phyloP scores from a whole-genome alignment of 1,140 invertebrate genomes.

The Acromyrmex heyeri region DNA sequence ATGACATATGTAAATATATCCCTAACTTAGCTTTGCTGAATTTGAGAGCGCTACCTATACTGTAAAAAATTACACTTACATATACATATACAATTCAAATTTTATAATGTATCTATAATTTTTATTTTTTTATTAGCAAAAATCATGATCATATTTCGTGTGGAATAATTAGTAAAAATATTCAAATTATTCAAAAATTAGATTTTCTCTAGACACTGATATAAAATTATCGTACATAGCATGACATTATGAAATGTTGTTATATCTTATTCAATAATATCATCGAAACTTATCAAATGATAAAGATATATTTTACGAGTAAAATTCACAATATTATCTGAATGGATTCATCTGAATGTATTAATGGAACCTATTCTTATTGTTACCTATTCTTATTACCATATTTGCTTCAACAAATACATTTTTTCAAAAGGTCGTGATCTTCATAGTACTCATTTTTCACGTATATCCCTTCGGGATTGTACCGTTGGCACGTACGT shows the following conservation, averaged over 20 bases:
- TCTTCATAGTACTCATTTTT: neutral
- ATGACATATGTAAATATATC: too few species aligned
- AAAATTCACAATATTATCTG: neutral
- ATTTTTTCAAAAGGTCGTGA: neutral
- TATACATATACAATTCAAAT: too few species aligned
- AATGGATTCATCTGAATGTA: neutral
- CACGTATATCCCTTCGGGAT: neutral
- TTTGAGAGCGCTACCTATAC: too few species aligned
- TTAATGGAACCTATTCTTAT: neutral
- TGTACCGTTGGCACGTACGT: neutral
- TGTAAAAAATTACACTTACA: too few species aligned
- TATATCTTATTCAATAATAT: conserved; percentile 12
- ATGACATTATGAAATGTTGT: neutral
- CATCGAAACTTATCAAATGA: conserved; percentile 1
- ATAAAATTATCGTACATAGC: neutral
- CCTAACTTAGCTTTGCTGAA: too few species aligned
- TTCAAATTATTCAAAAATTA: neutral
- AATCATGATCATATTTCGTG: neutral
- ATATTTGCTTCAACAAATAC: neutral
- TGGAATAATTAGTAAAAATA: neutral
- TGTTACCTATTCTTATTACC: too few species aligned
- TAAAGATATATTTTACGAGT: neutral
- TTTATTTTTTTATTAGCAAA: neutral
- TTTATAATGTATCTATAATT: too few species aligned
- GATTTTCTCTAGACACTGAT: neutral